Conservation (phyloP, 2,888 invertebrate species). For the Helleia helle region DNA sequence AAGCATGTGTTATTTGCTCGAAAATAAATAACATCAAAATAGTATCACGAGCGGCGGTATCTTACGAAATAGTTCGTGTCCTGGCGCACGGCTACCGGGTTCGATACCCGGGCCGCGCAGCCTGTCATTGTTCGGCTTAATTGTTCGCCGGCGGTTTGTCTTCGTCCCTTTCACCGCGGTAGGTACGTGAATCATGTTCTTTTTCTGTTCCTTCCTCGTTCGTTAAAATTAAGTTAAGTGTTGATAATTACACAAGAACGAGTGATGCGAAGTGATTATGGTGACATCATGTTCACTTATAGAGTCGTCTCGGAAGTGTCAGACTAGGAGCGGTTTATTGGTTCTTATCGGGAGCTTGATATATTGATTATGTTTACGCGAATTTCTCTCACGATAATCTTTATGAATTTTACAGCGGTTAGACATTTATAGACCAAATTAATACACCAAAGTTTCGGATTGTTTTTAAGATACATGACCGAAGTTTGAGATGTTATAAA, state of each 20-base stretch:
- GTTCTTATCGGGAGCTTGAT: background rate
- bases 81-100: constrained; percentile 20
- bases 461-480: no score
- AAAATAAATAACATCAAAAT: constrained; percentile 8
- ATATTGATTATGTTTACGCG: background rate
- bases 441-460: no score
- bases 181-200: constrained; percentile 11
- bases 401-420: no score
- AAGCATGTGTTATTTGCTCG: constrained; percentile 33
- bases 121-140: constrained; percentile 21
- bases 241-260: constrained; percentile 6
- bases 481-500: no score
- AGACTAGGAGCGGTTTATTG: background rate
- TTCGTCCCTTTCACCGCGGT: constrained; percentile 20
- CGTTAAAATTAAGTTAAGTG: constrained; percentile 9
- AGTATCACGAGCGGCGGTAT: constrained; percentile 12
- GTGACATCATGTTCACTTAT: background rate
- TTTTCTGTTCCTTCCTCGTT: constrained; percentile 3
- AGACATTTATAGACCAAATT: no score
- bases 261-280: constrained; percentile 1
- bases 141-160: constrained; percentile 15
- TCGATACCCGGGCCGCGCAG: constrained; percentile 16
- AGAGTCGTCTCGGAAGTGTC: constrained; percentile 7
- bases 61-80: constrained; percentile 20
- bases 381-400: no score